Evolutionary conservation across 2,888 invertebrate genomes (phyloP).

Genomic region (Glyphotaelius pellucidus): DNA sequence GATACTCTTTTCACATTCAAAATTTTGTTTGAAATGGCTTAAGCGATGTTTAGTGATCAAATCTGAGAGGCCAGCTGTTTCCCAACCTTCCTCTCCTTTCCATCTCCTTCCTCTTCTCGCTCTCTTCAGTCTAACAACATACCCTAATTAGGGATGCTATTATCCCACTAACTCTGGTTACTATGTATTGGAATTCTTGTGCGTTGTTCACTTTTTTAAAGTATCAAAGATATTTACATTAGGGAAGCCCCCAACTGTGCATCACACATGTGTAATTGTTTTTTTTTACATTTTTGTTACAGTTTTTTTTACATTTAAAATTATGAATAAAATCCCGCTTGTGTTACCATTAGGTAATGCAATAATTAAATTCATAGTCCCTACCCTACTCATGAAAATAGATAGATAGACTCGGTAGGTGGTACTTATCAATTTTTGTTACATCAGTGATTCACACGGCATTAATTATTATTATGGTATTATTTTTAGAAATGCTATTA

Average conservation of each 20-base stretch:
- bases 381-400: not conserved
- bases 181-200: no score
- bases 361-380: not conserved
- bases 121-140: no score
- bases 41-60: no score
- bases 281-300: no score
- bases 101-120: no score
- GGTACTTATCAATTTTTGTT: not conserved
- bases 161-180: not conserved
- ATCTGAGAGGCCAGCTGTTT: no score
- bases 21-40: no score
- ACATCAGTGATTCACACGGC: no score
- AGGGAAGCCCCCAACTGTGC: not conserved
- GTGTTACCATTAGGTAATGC: not conserved
- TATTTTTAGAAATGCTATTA: not conserved
- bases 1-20: no score
- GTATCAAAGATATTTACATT: not conserved
- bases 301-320: not conserved
- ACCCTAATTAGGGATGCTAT: not conserved
- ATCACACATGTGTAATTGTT: not conserved
- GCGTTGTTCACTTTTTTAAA: not conserved
- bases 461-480: not conserved
- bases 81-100: no score
- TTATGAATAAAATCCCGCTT: not conserved
- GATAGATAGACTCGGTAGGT: not conserved